These are phyloP conservation scores for Odontothrips loti DNA, from an alignment of 2,888 invertebrate genomes.

Conservation along the genomic window DNA sequence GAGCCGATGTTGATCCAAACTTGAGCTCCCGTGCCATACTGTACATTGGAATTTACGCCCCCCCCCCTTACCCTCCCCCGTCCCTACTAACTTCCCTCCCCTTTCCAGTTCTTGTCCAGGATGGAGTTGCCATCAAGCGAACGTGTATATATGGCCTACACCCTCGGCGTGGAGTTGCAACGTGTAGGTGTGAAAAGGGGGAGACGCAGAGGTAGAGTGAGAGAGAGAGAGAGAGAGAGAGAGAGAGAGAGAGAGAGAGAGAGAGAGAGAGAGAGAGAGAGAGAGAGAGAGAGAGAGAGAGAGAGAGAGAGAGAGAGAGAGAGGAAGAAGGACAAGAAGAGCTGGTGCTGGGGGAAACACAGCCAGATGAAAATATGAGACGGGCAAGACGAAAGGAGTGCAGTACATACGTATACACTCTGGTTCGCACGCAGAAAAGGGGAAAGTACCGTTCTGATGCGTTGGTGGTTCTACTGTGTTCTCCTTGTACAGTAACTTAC, in stretches of 20 bases:
- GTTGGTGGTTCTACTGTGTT: too few species aligned
- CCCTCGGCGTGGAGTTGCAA: neutral
- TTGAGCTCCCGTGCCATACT: neutral
- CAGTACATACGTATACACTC: neutral
- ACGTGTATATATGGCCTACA: neutral
- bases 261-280: too few species aligned
- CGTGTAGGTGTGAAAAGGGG: neutral
- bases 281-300: neutral
- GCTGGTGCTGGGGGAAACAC: neutral
- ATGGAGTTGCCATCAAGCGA: neutral
- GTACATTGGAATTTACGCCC: neutral
- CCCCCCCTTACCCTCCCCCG: neutral
- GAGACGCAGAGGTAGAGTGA: neutral
- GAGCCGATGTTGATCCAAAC: slow-evolving; percentile 19
- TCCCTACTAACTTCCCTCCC: too few species aligned
- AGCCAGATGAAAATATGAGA: neutral
- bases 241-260: neutral
- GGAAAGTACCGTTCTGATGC: neutral
- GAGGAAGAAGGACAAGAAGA: neutral
- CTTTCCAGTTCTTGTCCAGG: too few species aligned
- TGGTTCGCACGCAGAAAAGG: neutral
- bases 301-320: neutral
- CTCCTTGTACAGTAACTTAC: too few species aligned
- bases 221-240: neutral
- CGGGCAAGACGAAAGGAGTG: neutral